Evolutionary conservation across 2,888 invertebrate species (phyloP), one percentile per base, ranked within the genome.

Genomic region (Dasypolia templi): DNA sequence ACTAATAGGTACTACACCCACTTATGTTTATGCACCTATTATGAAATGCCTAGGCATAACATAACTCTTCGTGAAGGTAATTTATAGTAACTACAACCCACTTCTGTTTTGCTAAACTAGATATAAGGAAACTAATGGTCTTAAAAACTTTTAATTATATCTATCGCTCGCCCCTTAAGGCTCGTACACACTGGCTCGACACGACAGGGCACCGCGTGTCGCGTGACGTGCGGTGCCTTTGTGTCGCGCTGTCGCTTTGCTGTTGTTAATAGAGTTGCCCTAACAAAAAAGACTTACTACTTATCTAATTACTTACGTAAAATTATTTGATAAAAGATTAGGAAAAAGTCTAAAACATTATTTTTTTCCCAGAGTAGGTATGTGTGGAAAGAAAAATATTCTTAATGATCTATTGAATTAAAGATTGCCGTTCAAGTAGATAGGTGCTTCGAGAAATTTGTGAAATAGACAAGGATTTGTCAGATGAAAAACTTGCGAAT

Each of bases 131-230:
- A 74, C 29, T 55, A 49, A 53, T 32, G 14, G n/a, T 6, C 42
- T 14, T 35, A 53, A 73, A 65, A 74, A 73, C 51, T 80, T 79
- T 51, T 80, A 59, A 79, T 59, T 61, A 62, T 42, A 44, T 65
- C n/a, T 53, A 69, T 42, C 44, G 26, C 9, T 53, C 39, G 44
- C 22, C 46, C 44, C 61, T 32, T n/a, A n/a, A n/a, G n/a, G n/a
- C n/a, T n/a, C n/a, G n/a, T n/a, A n/a, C n/a, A n/a, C n/a, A n/a
- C n/a, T n/a, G n/a, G n/a, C n/a, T n/a, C n/a, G n/a, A n/a, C n/a
- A n/a, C n/a, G n/a, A n/a, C n/a, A n/a, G n/a, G n/a, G n/a, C n/a
- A n/a, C n/a, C n/a, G n/a, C n/a, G n/a, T n/a, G n/a, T n/a, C n/a
- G n/a, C n/a, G n/a, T n/a, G n/a, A n/a, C n/a, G n/a, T n/a, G n/a